Evolutionary conservation across 2,113 vertebrate species (phyloP).

Genomic region (Capreolus pygargus): DNA sequence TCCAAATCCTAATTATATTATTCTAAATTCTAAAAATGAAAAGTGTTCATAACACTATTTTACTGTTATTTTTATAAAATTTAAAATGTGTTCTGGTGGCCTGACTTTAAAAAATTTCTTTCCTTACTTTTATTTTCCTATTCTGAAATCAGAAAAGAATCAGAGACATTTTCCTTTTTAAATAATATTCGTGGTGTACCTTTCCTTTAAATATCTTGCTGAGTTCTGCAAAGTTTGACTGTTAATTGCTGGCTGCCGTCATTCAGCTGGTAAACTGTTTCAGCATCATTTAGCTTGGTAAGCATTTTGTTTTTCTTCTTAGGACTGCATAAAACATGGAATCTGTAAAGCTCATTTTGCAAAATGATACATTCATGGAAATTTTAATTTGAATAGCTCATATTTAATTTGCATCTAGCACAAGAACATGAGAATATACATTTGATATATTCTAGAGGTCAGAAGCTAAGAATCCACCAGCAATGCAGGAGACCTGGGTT

Average conservation of each 20-base stretch:
- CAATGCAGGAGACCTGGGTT: background rate
- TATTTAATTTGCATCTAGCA: background rate
- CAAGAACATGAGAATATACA: background rate
- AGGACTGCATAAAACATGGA: background rate
- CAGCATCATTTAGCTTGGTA: conserved; percentile 47
- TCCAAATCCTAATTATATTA: background rate
- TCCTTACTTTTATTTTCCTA: background rate
- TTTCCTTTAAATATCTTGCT: conserved; percentile 34
- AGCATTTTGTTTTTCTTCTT: background rate
- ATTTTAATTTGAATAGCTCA: background rate
- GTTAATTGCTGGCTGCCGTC: conserved; percentile 34
- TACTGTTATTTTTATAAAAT: background rate
- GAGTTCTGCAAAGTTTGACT: conserved; percentile 27
- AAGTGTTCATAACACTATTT: background rate
- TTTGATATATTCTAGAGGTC: background rate
- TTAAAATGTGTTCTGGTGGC: background rate
- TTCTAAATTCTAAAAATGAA: background rate
- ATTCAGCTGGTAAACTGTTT: conserved; percentile 52
- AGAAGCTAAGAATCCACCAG: background rate
- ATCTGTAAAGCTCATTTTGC: conserved; percentile 25
- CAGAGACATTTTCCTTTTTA: background rate
- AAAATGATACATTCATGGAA: background rate
- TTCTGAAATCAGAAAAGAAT: background rate
- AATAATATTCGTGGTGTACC: background rate
- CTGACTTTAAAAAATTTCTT: background rate